These are phyloP conservation scores for Neopelma chrysocephalum DNA, from an alignment of 2,797 vertebrate genomes.

Conservation along the genomic window DNA sequence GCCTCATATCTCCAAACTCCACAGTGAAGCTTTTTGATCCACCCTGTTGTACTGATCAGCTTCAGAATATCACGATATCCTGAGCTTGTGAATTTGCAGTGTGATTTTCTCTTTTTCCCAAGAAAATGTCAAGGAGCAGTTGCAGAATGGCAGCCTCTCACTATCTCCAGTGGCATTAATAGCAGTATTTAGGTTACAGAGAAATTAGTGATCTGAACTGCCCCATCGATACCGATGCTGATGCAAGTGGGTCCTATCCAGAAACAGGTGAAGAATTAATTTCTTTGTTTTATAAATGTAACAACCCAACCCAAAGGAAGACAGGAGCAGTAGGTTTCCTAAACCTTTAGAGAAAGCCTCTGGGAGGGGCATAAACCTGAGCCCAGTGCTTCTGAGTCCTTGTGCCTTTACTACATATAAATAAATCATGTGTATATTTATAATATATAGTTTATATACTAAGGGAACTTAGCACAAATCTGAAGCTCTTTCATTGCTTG, in stretches of 20 bases:
- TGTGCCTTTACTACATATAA: not conserved
- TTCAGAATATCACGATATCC: not conserved
- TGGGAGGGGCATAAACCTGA: not conserved
- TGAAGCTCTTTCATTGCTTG: not conserved
- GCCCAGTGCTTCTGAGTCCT: not conserved
- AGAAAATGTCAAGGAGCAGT: not conserved
- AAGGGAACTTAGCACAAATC: not conserved
- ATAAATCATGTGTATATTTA: not conserved
- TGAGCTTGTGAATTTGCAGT: not conserved
- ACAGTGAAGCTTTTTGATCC: not conserved
- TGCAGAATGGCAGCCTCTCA: not conserved
- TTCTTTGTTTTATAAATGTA: not conserved
- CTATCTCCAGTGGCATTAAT: not conserved
- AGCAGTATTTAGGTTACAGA: not conserved
- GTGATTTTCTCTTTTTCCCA: not conserved
- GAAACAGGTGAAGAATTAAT: slow-evolving; percentile 4
- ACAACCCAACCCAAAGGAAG: not conserved
- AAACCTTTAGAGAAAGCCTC: not conserved
- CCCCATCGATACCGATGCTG: not conserved
- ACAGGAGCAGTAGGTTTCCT: not conserved
- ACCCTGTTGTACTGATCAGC: not conserved
- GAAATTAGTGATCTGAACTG: not conserved
- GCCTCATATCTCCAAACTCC: not conserved
- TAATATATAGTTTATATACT: not conserved
- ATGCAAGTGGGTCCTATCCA: not conserved